Evolutionary conservation across 1,140 invertebrate species (phyloP), one percentile per base, ranked within the genome.

Genomic region (Philaenus spumarius): DNA sequence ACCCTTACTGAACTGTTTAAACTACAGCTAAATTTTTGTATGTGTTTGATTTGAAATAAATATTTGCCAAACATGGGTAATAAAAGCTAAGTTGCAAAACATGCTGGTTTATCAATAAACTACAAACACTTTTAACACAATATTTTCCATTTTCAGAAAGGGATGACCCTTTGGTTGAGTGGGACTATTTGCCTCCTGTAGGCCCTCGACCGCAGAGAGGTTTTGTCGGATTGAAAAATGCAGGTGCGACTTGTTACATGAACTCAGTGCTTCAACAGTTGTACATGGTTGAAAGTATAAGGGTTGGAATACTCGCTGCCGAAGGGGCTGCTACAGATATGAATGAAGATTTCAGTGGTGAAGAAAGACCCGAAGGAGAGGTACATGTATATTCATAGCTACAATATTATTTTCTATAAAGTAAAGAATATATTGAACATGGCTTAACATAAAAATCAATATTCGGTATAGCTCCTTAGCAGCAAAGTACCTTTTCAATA

Each of bases 171-270:
- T 75, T 97, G 40, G 79, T 82, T n/a, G 95, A 97, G 72, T 98
- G 95, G 95, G 96, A 98, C 68, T 98, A 95, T 75, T 75, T 95
- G 65, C 95, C 96, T 43, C 89, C 92, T n/a, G 89, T 98, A 34
- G 94, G 93, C 1, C 91, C 93, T 11, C 78, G 95, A 46, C 90
- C 90, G 12, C 68, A 78, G 1, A 87, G 92, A 66, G 93, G 95
- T 48, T 95, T 98, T 77, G 96, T 97, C 43, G 95, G 96, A 12
- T 76, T 99, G 58, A 98, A 98, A 73, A 99, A 98, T 76, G 96
- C 94, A 26, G 96, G 96, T 15, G 95, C 96, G 24, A 99, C 96
- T 0, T 99, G 96, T 73, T 99, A 99, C 73, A 98, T 99, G 96
- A 99, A 99, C 75, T 97, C 94, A 14, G 93, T 98, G 43, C 75